A percentile compares a stretch with the other conserved stretches of the same genome.
Conservation (phyloP, 2,888 invertebrate species). For the Hetaerina titia region DNA sequence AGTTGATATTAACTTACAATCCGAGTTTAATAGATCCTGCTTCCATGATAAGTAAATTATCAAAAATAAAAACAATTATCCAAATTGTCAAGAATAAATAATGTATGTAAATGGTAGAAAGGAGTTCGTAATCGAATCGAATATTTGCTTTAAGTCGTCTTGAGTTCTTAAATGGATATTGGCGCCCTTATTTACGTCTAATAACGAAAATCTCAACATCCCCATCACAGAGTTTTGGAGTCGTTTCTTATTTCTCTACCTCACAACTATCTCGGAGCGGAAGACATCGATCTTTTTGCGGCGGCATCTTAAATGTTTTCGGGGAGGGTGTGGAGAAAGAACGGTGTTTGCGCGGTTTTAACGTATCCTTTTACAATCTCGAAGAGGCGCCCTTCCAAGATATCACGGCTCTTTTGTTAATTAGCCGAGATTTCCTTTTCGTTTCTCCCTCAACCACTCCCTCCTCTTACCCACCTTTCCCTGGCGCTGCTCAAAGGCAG, state of each 20-base stretch:
- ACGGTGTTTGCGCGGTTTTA: not conserved
- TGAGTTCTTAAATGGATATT: not conserved
- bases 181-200: not conserved
- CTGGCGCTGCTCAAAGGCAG: not conserved
- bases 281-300: constrained; percentile 16
- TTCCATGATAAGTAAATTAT: no score
- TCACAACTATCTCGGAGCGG: not conserved
- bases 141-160: no score
- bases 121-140: no score
- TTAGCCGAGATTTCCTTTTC: not conserved
- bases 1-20: no score
- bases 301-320: constrained; percentile 9
- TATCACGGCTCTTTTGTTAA: constrained; percentile 4
- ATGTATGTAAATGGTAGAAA: no score
- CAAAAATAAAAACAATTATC: no score
- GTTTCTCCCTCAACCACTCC: not conserved
- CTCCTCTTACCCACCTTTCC: not conserved
- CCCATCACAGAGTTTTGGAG: not conserved
- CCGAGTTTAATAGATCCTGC: no score
- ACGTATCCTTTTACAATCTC: not conserved
- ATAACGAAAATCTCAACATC: not conserved
- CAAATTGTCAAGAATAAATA: no score
- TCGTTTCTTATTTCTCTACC: not conserved
- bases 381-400: not conserved
- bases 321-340: not conserved